Evolutionary conservation across 2,797 vertebrate species (phyloP).

Genomic region (Mallotus villosus): DNA sequence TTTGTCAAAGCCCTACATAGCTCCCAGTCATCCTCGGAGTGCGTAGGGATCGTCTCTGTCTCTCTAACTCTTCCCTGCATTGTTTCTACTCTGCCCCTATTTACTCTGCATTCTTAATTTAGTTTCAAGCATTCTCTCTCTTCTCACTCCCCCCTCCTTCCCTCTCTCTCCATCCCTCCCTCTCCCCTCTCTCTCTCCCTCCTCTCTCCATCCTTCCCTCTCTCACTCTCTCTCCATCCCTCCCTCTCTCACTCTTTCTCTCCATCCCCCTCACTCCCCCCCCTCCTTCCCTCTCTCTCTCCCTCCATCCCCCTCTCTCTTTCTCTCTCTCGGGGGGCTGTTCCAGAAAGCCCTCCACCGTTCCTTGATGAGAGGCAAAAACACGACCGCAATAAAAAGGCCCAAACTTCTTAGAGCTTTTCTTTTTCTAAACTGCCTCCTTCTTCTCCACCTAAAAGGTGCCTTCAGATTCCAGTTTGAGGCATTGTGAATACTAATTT

Average conservation of each 20-base stretch:
- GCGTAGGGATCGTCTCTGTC: conserved; percentile 54
- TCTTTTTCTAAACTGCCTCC: conserved; percentile 78
- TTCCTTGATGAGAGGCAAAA: conserved; percentile 81
- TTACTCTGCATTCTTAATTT: conserved; percentile 78
- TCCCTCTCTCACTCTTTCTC: conserved; percentile 32
- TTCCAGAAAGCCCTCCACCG: conserved; percentile 68
- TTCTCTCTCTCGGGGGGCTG: conserved; percentile 54
- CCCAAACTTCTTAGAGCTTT: conserved; percentile 73
- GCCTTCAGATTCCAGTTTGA: conserved; percentile 81
- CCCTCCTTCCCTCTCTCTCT: conserved; percentile 24
- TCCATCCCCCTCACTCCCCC: conserved; percentile 24
- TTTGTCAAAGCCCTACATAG: conserved; percentile 65
- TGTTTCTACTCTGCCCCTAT: conserved; percentile 72
- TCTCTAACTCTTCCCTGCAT: conserved; percentile 65
- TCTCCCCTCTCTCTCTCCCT: conserved; percentile 28
- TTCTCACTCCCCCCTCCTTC: conserved; percentile 16
- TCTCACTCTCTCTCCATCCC: conserved; percentile 15
- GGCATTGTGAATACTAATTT: conserved; percentile 87
- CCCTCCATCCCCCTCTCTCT: conserved; percentile 25
- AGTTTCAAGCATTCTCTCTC: conserved; percentile 55
- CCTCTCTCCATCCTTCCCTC: conserved; percentile 14
- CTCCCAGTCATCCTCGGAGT: conserved; percentile 66
- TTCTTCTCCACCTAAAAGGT: conserved; percentile 86
- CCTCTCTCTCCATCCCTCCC: conserved; percentile 18
- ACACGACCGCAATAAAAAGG: conserved; percentile 78